Evolutionary conservation across 2,797 vertebrate genomes (phyloP).

Genomic region (Tapera naevia): DNA sequence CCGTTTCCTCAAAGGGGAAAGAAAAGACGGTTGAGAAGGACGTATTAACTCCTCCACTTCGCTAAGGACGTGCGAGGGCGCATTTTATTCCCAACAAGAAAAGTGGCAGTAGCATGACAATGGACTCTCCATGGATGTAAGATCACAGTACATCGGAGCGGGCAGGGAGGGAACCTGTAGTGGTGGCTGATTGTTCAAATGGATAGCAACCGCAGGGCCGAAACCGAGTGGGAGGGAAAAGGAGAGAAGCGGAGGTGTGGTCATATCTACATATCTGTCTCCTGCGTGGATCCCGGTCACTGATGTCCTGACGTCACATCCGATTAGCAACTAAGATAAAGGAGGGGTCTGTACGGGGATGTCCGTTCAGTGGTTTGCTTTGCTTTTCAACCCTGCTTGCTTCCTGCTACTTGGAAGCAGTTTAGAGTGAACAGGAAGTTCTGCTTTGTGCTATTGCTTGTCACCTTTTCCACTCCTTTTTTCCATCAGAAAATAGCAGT

Average conservation of each 20-base stretch:
- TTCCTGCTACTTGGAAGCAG: not conserved
- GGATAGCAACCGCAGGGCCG: not conserved
- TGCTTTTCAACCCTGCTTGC: not conserved
- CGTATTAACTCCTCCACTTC: not conserved
- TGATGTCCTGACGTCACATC: not conserved
- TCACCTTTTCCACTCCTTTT: not conserved
- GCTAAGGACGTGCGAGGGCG: not conserved
- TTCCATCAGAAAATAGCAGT: not conserved
- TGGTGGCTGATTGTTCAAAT: not conserved
- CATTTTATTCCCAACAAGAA: not conserved
- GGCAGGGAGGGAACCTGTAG: not conserved
- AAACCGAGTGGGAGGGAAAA: not conserved
- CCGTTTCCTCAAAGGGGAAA: conserved; percentile 42
- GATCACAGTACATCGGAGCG: not conserved
- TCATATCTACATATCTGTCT: conserved; percentile 9
- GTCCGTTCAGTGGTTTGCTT: not conserved
- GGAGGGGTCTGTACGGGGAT: not conserved
- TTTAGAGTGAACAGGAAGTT: not conserved
- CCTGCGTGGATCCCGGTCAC: not conserved
- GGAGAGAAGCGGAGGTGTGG: not conserved
- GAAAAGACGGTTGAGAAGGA: not conserved
- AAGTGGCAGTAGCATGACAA: not conserved
- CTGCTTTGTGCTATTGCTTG: not conserved
- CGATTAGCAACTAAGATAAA: not conserved
- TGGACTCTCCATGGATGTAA: not conserved